Conservation (phyloP, 2,888 invertebrate genomes). For the Cepaea hortensis region DNA sequence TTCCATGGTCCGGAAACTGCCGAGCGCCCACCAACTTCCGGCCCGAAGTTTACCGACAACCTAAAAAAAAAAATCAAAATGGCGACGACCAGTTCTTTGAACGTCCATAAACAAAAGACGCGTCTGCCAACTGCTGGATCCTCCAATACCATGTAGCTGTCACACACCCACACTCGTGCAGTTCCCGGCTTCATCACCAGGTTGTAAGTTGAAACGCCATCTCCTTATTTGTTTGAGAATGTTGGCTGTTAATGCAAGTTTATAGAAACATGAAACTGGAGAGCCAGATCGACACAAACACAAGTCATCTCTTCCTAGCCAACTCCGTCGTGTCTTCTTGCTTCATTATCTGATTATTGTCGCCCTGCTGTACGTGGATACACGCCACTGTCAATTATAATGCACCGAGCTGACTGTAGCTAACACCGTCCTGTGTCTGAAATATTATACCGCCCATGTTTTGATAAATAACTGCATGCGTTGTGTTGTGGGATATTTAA, state of each 20-base stretch:
- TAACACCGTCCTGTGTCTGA: no score
- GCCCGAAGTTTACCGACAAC: constrained; percentile 47
- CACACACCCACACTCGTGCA: not conserved
- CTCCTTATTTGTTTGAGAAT: not conserved
- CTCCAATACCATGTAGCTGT: not conserved
- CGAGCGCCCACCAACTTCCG: constrained; percentile 49
- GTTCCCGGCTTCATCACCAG: not conserved
- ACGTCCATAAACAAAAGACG: constrained; percentile 52
- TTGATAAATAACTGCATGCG: no score
- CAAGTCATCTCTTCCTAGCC: no score
- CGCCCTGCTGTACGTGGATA: no score
- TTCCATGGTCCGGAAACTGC: constrained; percentile 60
- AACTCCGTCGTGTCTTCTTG: no score
- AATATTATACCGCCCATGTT: no score
- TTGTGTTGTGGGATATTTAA: no score
- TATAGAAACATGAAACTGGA: not conserved
- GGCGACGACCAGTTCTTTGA: constrained; percentile 52
- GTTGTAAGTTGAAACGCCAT: not conserved
- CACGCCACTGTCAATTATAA: no score
- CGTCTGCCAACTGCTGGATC: not conserved
- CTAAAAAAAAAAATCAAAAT: constrained; percentile 51
- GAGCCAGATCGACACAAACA: no score
- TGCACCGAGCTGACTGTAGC: no score
- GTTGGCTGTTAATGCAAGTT: not conserved
- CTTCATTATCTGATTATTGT: no score